Percentiles rank a stretch among this genome's conserved stretches.
Conservation (phyloP, 2,113 vertebrate genomes). For the Ailurus styani region DNA sequence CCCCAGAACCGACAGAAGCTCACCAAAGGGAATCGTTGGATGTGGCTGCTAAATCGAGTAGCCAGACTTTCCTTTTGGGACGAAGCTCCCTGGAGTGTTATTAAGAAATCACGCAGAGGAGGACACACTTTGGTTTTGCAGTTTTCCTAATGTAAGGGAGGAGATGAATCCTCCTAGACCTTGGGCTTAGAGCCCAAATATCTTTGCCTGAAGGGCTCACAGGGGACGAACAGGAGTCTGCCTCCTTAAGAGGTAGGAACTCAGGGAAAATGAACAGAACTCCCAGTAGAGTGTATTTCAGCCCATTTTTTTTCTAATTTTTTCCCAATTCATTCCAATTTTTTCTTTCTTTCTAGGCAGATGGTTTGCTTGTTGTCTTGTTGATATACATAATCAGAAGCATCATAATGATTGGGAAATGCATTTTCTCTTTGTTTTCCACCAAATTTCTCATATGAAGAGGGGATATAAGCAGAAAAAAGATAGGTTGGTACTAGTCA, state of each 20-base stretch:
- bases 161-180: neutral
- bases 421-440: neutral
- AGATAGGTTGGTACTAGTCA: neutral
- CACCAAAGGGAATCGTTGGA: neutral
- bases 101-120: neutral
- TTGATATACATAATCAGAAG: neutral
- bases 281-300: neutral
- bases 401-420: neutral
- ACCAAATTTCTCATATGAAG: neutral
- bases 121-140: neutral
- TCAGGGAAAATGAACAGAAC: neutral
- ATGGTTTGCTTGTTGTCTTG: neutral
- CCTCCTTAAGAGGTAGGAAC: neutral
- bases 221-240: neutral
- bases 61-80: neutral
- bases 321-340: neutral
- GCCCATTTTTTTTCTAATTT: no score
- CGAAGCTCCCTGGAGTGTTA: neutral
- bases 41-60: neutral
- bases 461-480: neutral
- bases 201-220: neutral
- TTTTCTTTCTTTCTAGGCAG: neutral
- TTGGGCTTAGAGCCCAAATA: neutral
- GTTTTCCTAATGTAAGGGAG: neutral
- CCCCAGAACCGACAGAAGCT: neutral